Conservation (phyloP, 2,113 vertebrate genomes). For the Raja brachyura region DNA sequence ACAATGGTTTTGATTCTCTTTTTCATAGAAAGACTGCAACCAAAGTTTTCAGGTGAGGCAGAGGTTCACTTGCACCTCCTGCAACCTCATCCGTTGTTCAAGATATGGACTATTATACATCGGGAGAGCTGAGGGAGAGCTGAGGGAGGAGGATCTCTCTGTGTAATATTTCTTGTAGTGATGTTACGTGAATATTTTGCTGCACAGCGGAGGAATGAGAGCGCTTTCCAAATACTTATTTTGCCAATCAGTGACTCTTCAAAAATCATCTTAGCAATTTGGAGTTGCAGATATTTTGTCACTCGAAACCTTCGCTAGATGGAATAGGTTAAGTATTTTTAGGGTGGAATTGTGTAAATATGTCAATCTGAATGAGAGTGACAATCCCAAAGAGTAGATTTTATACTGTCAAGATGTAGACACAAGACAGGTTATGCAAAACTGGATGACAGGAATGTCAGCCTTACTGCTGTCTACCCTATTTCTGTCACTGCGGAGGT, state of each 20-base stretch:
- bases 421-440: slow-evolving; percentile 23
- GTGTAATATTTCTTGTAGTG: not conserved
- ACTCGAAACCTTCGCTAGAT: not conserved
- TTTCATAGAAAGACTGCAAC: not conserved
- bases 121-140: too few relatives aligned
- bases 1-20: not conserved
- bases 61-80: too few relatives aligned
- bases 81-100: too few relatives aligned
- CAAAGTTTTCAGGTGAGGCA: too few relatives aligned
- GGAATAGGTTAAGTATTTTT: not conserved
- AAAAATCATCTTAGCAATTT: not conserved
- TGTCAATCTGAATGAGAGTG: slow-evolving; percentile 11
- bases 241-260: not conserved
- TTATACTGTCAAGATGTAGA: slow-evolving; percentile 5
- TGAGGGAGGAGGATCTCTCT: not conserved
- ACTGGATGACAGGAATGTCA: slow-evolving; percentile 15
- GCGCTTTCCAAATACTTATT: not conserved
- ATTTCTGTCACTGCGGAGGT: slow-evolving; percentile 9
- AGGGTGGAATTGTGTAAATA: not conserved
- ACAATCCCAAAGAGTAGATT: not conserved
- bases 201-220: not conserved
- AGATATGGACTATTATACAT: too few relatives aligned
- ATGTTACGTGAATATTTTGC: not conserved
- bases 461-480: not conserved
- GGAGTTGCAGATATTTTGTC: not conserved